Base-by-base conservation (phyloP, 2,113 vertebrate genomes). In the Notechis scutatus region DNA sequence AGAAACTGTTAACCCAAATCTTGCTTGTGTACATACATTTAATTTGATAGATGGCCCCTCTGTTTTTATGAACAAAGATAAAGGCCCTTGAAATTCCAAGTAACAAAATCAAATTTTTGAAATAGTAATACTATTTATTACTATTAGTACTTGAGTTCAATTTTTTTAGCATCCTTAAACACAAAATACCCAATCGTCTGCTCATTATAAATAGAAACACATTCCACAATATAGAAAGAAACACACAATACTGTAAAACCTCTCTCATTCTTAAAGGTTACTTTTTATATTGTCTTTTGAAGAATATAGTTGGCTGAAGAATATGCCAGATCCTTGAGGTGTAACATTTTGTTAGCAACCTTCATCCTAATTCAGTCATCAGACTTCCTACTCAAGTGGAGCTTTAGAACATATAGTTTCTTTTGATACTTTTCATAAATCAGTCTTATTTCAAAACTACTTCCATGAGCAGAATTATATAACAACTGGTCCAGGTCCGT, bases 111-210 rank as follows among this genome's bases (percentile, higher is more conserved):
- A 85, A 11, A 87, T 87, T 42, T 93, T 59, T 85, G 39, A 55
- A 88, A 69, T 12, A 92, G 23, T 87, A 85, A 42, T 92, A 88
- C 34, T 21, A 29, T 47, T 52, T 21, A 29, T 52, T 52, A 85
- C 8, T 50, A 9, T 50, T 50, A 50, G 47, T 88, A 34, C 55
- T 54, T 93, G 74, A 90, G 91, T 89, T 81, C 23, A 42, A 91
- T 91, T 87, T 88, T 42, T 89, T 92, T 95, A 92, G 64, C 92
- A 69, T 90, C 69, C 88, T 64, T 96, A 61, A 92, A 85, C 93
- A 92, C 94, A 81, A 61, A 50, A 2, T 21, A 86, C 57, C 88
- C 39, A 94, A 2, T 20, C 64, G 7, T 87, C 81, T 26, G 52
- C n/a, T 64, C 61, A 64, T 21, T 87, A 69, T 91, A 91, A 94